These are phyloP conservation scores for Phortica okadai DNA, from an alignment of 2,888 invertebrate genomes.

Conservation along the genomic window DNA sequence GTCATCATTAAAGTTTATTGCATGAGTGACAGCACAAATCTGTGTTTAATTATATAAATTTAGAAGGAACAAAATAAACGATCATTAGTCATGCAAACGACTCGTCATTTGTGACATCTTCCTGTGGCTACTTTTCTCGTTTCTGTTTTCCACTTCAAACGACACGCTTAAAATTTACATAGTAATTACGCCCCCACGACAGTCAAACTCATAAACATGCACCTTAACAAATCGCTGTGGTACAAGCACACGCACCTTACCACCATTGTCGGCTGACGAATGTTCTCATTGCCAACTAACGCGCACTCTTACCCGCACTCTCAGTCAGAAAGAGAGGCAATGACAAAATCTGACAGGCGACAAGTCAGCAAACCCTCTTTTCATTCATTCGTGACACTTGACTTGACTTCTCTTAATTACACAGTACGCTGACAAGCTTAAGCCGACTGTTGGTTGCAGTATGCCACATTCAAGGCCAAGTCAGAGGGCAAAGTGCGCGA, in stretches of 20 bases:
- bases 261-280: not conserved
- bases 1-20: too few species aligned
- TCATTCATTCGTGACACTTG: conserved; percentile 13
- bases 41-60: too few species aligned
- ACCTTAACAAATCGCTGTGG: not conserved
- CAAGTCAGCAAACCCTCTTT: not conserved
- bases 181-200: not conserved
- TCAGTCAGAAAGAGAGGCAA: not conserved
- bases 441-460: not conserved
- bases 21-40: too few species aligned
- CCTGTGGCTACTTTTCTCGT: too few species aligned
- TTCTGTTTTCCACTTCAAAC: too few species aligned
- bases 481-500: not conserved
- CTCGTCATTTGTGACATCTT: too few species aligned
- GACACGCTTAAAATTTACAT: not conserved
- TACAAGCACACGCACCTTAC: not conserved
- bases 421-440: conserved; percentile 11
- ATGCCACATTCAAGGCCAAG: not conserved
- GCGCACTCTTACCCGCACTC: too few species aligned
- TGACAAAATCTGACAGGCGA: conserved; percentile 13
- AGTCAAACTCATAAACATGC: not conserved
- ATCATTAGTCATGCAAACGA: too few species aligned
- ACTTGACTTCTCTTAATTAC: conserved; percentile 1
- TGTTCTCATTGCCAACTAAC: too few species aligned
- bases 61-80: too few species aligned